These are phyloP conservation scores for Bibio marci DNA, from an alignment of 2,888 invertebrate species.

Conservation along the genomic window DNA sequence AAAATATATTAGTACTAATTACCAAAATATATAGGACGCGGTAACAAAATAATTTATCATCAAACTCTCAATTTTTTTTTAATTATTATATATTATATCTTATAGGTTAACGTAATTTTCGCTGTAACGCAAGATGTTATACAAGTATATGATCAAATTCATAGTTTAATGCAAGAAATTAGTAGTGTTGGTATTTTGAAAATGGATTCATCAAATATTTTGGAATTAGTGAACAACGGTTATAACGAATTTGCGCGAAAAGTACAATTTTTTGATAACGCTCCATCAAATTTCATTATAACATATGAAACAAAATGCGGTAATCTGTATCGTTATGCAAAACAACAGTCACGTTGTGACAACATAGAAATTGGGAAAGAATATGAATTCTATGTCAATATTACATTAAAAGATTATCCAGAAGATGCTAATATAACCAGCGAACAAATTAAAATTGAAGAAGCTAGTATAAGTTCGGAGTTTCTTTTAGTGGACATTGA, in stretches of 20 bases:
- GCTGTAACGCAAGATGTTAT: constrained; percentile 59
- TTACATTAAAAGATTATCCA: constrained; percentile 40
- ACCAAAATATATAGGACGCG: too few species aligned
- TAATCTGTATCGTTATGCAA: constrained; percentile 29
- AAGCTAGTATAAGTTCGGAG: constrained; percentile 58
- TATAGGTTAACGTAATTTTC: constrained; percentile 66
- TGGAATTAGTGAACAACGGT: constrained; percentile 64
- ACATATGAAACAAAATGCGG: constrained; percentile 58
- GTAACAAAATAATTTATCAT: too few species aligned
- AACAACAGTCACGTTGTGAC: constrained; percentile 38
- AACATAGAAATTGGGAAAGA: constrained; percentile 42
- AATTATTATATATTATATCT: too few species aligned
- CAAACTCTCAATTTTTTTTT: too few species aligned
- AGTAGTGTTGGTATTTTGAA: constrained; percentile 63
- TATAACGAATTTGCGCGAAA: constrained; percentile 54
- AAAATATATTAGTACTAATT: too few species aligned
- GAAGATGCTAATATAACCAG: constrained; percentile 23
- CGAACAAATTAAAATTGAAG: constrained; percentile 46
- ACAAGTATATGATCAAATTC: constrained; percentile 49
- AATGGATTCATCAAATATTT: constrained; percentile 70
- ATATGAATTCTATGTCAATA: constrained; percentile 43
- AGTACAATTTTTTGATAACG: constrained; percentile 45
- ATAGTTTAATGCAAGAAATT: constrained; percentile 47
- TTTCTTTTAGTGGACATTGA: constrained; percentile 51
- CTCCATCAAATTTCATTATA: constrained; percentile 41